Percentiles rank a stretch among this genome's conserved stretches.
Evolutionary conservation across 2,113 vertebrate species (phyloP).

Genomic region (Proteles cristata): DNA sequence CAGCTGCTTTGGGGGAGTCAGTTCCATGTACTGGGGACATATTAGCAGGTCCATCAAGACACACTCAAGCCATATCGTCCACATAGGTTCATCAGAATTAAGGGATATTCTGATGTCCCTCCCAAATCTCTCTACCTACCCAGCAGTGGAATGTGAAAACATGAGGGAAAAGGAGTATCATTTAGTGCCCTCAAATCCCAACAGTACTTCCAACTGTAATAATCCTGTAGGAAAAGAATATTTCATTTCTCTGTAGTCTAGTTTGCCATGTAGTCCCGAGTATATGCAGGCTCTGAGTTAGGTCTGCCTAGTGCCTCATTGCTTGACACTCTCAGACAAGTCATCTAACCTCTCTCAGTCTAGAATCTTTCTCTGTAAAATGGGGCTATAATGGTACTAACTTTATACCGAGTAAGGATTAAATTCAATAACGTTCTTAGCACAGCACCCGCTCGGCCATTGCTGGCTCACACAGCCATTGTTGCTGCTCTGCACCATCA

Average conservation of each 20-base stretch:
- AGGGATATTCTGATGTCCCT: neutral
- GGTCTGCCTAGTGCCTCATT: neutral
- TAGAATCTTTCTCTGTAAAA: neutral
- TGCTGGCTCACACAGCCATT: fast-evolving
- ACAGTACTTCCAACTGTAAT: neutral
- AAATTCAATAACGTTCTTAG: neutral
- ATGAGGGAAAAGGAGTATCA: neutral
- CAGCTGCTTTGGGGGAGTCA: neutral
- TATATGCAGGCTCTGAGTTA: too few species aligned
- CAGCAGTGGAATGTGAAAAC: neutral
- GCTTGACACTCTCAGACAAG: neutral
- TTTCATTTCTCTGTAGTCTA: neutral
- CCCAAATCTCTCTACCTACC: neutral
- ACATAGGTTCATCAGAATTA: neutral
- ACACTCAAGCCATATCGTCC: neutral
- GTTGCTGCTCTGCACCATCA: fast-evolving
- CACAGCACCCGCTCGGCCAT: neutral
- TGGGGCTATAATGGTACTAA: neutral
- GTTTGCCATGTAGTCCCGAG: neutral
- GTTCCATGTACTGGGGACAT: too few species aligned
- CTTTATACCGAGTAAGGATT: neutral
- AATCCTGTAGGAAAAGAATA: neutral
- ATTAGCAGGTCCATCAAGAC: neutral
- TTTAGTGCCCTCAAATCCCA: neutral
- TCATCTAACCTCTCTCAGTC: neutral